Evolutionary conservation across 2,113 vertebrate genomes (phyloP).

Genomic region (Tringa solitaria): DNA sequence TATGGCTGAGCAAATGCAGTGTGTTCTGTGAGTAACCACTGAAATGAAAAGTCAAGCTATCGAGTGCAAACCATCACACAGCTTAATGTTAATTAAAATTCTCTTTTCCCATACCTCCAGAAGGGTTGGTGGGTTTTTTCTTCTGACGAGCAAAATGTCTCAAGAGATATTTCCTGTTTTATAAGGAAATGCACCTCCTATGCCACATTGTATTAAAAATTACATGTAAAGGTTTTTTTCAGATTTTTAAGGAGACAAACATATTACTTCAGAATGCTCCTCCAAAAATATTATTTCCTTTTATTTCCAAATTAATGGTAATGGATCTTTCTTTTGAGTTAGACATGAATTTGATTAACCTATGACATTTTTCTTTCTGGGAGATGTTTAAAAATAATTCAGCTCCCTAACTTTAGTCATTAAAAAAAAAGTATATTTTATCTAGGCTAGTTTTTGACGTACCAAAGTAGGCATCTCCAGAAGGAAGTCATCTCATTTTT

Average conservation of each 20-base stretch:
- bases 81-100: conserved; percentile 56
- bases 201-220: not conserved
- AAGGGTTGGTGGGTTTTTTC: not conserved
- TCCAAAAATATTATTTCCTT: not conserved
- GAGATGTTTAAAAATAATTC: not conserved
- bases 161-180: not conserved
- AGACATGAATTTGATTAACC: not conserved
- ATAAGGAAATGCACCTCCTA: not conserved
- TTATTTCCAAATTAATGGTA: not conserved
- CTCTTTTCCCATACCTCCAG: not conserved
- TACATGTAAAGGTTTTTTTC: rapidly evolving
- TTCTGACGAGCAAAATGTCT: not conserved
- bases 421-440: not conserved
- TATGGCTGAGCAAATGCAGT: conserved; percentile 34
- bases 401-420: not conserved
- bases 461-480: not conserved
- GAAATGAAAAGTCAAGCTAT: conserved; percentile 60
- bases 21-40: conserved; percentile 16
- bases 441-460: not conserved
- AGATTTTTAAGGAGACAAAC: not conserved
- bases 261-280: not conserved
- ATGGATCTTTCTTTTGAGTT: not conserved
- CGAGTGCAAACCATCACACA: not conserved
- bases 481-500: not conserved
- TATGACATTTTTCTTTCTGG: not conserved